Conservation (phyloP, 2,113 vertebrate genomes). For the Pelecanus crispus region DNA sequence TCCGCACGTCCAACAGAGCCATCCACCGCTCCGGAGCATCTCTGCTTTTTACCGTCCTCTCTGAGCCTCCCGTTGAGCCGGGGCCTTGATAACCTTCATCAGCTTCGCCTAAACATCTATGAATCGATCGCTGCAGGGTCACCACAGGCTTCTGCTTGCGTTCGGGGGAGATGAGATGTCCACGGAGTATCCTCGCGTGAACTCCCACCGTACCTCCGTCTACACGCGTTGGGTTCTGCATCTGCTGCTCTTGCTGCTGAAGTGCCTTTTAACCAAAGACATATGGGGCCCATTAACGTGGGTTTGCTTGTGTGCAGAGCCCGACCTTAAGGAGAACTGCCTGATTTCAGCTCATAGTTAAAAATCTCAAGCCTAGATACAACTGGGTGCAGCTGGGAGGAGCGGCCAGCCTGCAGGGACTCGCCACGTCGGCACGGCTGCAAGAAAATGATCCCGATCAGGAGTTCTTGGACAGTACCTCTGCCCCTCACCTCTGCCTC, state of each 20-base stretch:
- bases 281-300: conserved; percentile 32
- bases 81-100: neutral
- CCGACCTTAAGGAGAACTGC: neutral
- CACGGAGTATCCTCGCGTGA: conserved; percentile 7
- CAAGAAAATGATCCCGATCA: neutral
- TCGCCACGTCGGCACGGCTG: rapidly evolving
- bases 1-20: rapidly evolving
- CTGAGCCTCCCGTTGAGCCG: neutral
- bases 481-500: neutral
- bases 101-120: neutral
- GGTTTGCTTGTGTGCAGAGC: neutral
- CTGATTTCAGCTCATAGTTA: neutral
- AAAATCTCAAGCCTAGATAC: neutral
- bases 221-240: neutral
- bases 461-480: neutral
- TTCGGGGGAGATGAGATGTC: neutral
- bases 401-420: neutral
- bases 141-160: neutral
- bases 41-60: neutral
- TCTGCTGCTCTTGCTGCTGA: conserved; percentile 39
- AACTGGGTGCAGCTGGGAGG: neutral
- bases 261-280: conserved; percentile 29
- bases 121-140: conserved; percentile 1
- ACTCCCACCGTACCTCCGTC: neutral
- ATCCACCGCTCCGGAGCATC: rapidly evolving